Base-by-base conservation (phyloP, 2,888 invertebrate genomes). In the Ischnus inquisitorius region DNA sequence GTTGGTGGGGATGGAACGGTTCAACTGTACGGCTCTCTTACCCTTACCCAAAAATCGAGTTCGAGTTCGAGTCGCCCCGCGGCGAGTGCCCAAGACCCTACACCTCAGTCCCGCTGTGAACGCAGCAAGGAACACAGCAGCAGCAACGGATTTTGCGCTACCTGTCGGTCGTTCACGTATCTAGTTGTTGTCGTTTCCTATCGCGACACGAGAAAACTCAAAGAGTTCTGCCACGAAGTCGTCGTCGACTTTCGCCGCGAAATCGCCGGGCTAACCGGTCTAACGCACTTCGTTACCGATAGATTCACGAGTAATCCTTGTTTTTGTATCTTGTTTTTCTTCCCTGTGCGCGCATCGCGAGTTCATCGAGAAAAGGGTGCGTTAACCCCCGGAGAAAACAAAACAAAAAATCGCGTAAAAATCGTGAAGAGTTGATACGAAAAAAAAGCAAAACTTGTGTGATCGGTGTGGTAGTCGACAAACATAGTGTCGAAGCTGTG, bases 21-120 rank as follows among this genome's bases (percentile, higher is more conserved):
- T 78, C 80, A 85, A 86, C 87, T 88, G 85, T 83, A 85, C 83
- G 85, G 74, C 87, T 60, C 25, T 60, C 87, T 74, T 83, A 82
- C 85, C 85, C 85, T 83, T 83, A 83, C 85, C 82, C 84, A 83
- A 74, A 84, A 81, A 74, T 90, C 67, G 77, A 78, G 72, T 77
- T 60, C 76, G 76, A 90, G 93, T 91, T 60, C 91, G 93, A 94
- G 94, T 94, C 92, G 91, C 93, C 91, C 93, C 94, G 89, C 90
- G 88, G 91, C 88, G 90, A 88, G 88, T 89, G 88, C 84, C 85
- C 88, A 84, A 87, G 89, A 85, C 86, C 86, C 86, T 88, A 86
- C 85, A 86, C 89, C 89, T 93, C 93, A 93, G 93, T 93, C 93
- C 93, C 91, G 93, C 93, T 93, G 93, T 92, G 93, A 92, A 91